Evolutionary conservation across 1,140 invertebrate genomes (phyloP), one percentile per base, ranked within the genome.

Genomic region (Drosophila athabasca): DNA sequence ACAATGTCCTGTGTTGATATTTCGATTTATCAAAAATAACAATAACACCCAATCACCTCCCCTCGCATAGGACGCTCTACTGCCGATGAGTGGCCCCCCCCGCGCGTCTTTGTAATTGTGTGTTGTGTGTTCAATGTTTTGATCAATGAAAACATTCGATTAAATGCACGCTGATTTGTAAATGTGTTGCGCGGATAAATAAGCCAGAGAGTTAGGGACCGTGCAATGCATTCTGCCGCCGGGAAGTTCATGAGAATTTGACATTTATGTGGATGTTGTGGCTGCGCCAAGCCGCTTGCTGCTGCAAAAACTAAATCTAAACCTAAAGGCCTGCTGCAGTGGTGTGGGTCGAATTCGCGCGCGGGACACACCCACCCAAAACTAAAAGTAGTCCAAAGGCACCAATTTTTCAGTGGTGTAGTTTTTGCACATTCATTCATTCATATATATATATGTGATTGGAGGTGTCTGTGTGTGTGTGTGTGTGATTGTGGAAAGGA

Each of bases 231-330:
- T 22, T 58, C 31, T 39, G 35, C 60, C 24, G 62, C 55, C 31
- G 53, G 59, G 26, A 26, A 67, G 82, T 85, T 85, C 82, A 87
- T 85, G 82, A 71, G 82, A 85, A 85, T 85, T 82, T 85, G 82
- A 87, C 82, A 85, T 85, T 85, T 85, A 80, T 46, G 59, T 67
- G 29, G 31, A 11, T 51, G 53, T 50, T 66, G 51, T 26, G 45
- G 53, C 60, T 64, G 50, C 44, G 50, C 43, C 50, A 43, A 44
- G 62, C 61, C 49, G 57, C 53, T 13, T 58, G 65, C 72, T 50
- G 54, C 66, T 55, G 62, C n/a, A 65, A 51, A 46, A 73, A 57
- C 65, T 24, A 55, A 51, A 26, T 31, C 61, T 59, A 26, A 69
- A 19, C 17, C 17, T 19, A 19, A 19, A 19, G 17, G 44, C 15